Base-by-base conservation (phyloP, 2,888 invertebrate species). In the Dasysyrphus albostriatus region DNA sequence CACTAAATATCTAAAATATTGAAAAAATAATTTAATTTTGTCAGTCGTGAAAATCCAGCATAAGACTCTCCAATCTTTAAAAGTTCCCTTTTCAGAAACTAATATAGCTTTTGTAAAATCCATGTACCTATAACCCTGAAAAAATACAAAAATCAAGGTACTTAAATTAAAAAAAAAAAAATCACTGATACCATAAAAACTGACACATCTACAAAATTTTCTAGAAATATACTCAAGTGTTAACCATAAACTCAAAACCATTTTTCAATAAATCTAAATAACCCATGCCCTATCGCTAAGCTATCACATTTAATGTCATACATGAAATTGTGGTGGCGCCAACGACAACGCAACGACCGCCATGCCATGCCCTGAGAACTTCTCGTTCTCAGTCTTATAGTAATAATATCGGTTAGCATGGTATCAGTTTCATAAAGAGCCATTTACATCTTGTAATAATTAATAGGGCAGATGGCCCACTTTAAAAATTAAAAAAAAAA, bases 361-460 rank as follows among this genome's bases (percentile, higher is more conserved):
- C 19, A n/a, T 19, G 12, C 44, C 19, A n/a, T 29, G 69, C 16
- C 24, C 37, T 51, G 14, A 24, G n/a, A 69, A 37, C 9, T 34
- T 51, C 54, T 34, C 69, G 37, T 54, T 56, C 42, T 24, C 19
- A 12, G 37, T 19, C 5, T 51, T 67, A 82, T 80, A 63, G 73
- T 47, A 61, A 49, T 82, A 77, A 49, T 82, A 77, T 82, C 77
- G 67, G 61, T 39, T 56, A 70, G 29, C 61, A 39, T 70, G 77
- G 69, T 85, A 85, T 85, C 85, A 77, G 63, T 82, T 85, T 85
- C 82, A 77, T 74, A 77, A 82, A 69, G 72, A 51, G 82, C 85
- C 81, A 85, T 82, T 85, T 74, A 82, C 85, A 85, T 77, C 77
- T 85, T 74, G 85, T 82, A 82, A 85, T 85, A 82, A 85, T 85